phyloP scores from a whole-genome alignment of 2,113 vertebrate genomes.

The Myxocyprinus asiaticus region DNA sequence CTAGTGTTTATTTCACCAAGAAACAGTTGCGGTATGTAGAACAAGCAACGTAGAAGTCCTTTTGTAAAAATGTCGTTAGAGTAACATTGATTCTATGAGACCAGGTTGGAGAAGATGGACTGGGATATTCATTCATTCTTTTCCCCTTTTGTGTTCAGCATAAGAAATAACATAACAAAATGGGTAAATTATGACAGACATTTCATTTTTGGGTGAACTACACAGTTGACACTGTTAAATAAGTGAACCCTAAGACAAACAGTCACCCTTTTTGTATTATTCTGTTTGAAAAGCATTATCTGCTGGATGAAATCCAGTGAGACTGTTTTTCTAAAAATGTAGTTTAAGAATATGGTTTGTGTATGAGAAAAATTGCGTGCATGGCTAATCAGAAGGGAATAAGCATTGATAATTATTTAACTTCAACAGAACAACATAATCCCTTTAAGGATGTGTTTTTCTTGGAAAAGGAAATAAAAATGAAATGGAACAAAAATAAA shows the following conservation, averaged over 20 bases:
- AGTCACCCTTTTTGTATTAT: slow-evolving; percentile 67
- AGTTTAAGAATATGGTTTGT: slow-evolving; percentile 50
- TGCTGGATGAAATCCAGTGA: slow-evolving; percentile 56
- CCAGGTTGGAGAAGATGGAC: too few species aligned
- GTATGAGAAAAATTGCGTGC: slow-evolving; percentile 61
- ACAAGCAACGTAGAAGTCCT: too few species aligned
- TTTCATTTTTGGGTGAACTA: too few species aligned
- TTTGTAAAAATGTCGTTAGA: too few species aligned
- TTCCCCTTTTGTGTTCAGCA: too few species aligned
- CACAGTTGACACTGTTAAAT: slow-evolving; percentile 21
- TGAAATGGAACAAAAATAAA: slow-evolving; percentile 72
- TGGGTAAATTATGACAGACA: background rate
- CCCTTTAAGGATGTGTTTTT: slow-evolving; percentile 92
- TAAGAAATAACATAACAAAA: background rate
- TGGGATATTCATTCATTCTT: too few species aligned
- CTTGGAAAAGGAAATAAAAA: slow-evolving; percentile 63
- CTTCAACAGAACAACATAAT: slow-evolving; percentile 93
- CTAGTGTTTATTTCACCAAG: too few species aligned
- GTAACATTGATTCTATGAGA: too few species aligned
- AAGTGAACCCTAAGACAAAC: slow-evolving; percentile 43
- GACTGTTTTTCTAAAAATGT: slow-evolving; percentile 53
- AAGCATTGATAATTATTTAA: slow-evolving; percentile 73
- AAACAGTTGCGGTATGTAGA: too few species aligned
- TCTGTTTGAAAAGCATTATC: slow-evolving; percentile 78
- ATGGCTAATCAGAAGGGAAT: slow-evolving; percentile 58